Conservation (phyloP, 2,797 vertebrate genomes). For the Macropus fuliginosus region DNA sequence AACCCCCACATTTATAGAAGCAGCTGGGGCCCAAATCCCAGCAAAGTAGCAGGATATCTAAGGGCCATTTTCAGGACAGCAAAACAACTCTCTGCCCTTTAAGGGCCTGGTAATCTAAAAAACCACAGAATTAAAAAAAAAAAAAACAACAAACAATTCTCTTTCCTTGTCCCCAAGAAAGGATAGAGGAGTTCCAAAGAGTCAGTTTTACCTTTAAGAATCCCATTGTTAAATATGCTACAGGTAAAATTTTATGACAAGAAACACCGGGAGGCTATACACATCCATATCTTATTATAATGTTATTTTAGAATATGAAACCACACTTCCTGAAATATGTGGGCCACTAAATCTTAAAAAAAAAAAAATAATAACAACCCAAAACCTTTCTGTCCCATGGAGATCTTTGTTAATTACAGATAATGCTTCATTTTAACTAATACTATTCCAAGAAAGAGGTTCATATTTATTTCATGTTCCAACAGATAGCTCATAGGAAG, state of each 20-base stretch:
- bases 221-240: neutral
- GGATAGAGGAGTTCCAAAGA: neutral
- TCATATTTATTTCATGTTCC: neutral
- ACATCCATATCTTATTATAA: neutral
- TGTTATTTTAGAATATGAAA: neutral
- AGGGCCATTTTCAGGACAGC: neutral
- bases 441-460: neutral
- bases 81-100: neutral
- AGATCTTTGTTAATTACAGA: neutral
- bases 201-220: neutral
- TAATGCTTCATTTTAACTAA: neutral
- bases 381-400: neutral
- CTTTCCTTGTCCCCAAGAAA: neutral
- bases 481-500: neutral
- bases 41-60: neutral
- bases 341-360: neutral
- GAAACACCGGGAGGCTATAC: neutral
- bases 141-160: neutral
- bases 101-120: neutral
- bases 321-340: neutral
- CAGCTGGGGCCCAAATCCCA: neutral
- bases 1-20: neutral
- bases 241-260: neutral
- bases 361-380: neutral
- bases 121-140: neutral